Base-by-base conservation (phyloP, 2,888 invertebrate genomes). In the Dysmachus trigonus region DNA sequence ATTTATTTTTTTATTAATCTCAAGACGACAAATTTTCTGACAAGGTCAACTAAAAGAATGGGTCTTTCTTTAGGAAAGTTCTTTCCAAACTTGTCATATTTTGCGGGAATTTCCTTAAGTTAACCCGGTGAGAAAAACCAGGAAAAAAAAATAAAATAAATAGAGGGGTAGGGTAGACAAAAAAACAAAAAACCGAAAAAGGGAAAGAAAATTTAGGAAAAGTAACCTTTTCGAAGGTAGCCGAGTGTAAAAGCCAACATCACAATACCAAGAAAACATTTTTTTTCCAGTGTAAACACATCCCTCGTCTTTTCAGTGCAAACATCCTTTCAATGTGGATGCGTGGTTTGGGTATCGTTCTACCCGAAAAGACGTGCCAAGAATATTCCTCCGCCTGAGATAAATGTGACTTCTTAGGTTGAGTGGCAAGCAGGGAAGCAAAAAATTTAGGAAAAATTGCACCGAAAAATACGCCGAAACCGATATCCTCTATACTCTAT, bases 261-360 rank as follows among this genome's bases (percentile, higher is more conserved):
- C 35, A 73, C 73, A 73, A 73, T 73, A 33, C 33, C 31, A 35
- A 35, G 31, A 73, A 73, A 73, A 73, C 18, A 73, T 35, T 73
- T 73, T 72, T 72, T 35, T 35, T 73, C 62, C 73, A 73, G 73
- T 73, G 73, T 73, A 73, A 73, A 73, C 73, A 73, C 73, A 73
- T 73, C 73, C 35, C 35, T 35, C 73, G 73, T 27, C 73, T 73
- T 30, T 73, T 73, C n/a, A 73, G 31, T 35, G 73, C 33, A 73
- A 73, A 35, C 73, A 73, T 35, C 73, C 31, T 73, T 73, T 35
- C 31, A 73, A 33, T 73, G 73, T n/a, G 73, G 73, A 35, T 31
- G 73, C 73, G 73, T 73, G 73, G 73, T 31, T 31, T 31, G 35
- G 18, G 73, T 31, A 73, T 73, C 73, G 62, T 62, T 62, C 62